phyloP scores from a whole-genome alignment of 2,113 vertebrate species.

The Pampusana beccarii region DNA sequence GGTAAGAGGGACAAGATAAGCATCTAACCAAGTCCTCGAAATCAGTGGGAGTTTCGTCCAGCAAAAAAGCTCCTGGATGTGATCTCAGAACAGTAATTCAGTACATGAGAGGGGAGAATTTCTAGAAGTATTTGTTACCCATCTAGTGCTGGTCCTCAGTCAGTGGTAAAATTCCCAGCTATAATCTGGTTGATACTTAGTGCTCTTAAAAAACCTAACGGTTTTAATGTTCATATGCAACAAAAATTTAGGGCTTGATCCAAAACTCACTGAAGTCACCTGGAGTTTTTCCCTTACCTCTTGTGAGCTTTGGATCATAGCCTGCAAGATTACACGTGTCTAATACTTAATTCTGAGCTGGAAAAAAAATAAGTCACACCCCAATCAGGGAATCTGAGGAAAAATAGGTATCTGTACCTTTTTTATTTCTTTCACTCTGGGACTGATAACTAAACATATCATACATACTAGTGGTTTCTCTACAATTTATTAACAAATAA shows the following conservation, averaged over 20 bases:
- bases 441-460: background rate
- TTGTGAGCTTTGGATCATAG: slow-evolving; percentile 59
- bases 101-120: background rate
- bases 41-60: slow-evolving; percentile 45
- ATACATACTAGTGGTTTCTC: background rate
- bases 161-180: slow-evolving; percentile 4
- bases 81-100: slow-evolving; percentile 13
- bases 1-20: slow-evolving; percentile 49
- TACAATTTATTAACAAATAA: background rate
- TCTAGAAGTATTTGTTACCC: background rate
- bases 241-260: slow-evolving; percentile 59
- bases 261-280: slow-evolving; percentile 66
- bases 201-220: slow-evolving; percentile 13
- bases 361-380: slow-evolving; percentile 39
- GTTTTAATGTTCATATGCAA: slow-evolving; percentile 41
- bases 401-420: background rate
- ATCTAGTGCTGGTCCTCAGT: background rate
- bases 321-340: slow-evolving; percentile 25
- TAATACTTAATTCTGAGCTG: slow-evolving; percentile 43
- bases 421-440: background rate
- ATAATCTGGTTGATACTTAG: background rate
- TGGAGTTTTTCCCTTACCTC: slow-evolving; percentile 58
- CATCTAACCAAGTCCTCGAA: slow-evolving; percentile 53
- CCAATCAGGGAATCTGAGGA: background rate
- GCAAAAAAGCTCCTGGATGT: slow-evolving; percentile 21